These are phyloP conservation scores for Pygoscelis antarcticus DNA, from an alignment of 2,113 vertebrate species.

Conservation along the genomic window DNA sequence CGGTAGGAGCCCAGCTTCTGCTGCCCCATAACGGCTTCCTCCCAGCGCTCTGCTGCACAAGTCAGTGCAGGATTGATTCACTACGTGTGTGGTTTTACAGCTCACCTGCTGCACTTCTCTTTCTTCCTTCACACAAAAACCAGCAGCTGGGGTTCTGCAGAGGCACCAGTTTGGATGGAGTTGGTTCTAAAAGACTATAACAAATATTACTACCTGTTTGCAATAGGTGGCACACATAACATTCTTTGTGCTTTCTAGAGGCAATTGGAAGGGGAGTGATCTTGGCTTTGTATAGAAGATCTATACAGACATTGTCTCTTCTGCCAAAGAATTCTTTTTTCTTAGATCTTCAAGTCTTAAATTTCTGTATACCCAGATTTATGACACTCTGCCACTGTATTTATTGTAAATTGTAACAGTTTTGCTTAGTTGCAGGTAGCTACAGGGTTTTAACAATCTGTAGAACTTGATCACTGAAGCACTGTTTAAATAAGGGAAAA, in stretches of 20 bases:
- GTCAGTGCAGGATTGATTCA: background rate
- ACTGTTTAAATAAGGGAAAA: background rate
- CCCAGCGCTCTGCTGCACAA: background rate
- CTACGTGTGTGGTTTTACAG: accelerated
- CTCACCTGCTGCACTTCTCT: background rate
- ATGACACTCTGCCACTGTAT: background rate
- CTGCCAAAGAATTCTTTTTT: background rate
- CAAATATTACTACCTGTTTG: background rate
- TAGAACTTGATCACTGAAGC: background rate
- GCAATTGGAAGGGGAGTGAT: background rate
- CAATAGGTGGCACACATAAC: background rate
- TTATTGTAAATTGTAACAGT: background rate
- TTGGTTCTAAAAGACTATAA: background rate
- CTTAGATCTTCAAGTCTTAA: background rate
- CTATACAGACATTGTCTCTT: background rate
- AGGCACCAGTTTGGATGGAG: background rate
- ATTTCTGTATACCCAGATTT: background rate
- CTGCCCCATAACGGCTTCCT: accelerated
- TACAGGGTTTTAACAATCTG: background rate
- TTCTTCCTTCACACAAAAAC: background rate
- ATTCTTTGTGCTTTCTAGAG: background rate
- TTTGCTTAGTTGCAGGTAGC: background rate
- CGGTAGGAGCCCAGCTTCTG: background rate
- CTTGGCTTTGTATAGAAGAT: background rate
- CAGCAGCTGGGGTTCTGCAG: background rate